Conservation (phyloP, 1,140 invertebrate genomes). For the Theocolax elegans region DNA sequence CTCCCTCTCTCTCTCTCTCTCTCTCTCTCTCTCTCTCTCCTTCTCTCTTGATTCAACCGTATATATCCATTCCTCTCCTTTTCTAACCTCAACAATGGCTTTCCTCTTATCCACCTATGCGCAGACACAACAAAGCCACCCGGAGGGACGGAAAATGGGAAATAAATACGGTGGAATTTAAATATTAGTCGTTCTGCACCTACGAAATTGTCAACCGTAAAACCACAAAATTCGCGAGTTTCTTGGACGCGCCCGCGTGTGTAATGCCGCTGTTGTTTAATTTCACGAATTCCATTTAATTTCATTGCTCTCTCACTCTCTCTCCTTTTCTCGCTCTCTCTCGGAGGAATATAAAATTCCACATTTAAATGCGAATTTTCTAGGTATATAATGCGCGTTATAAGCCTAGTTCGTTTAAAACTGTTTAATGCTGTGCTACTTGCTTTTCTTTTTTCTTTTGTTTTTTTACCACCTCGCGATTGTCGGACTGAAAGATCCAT, state of each 20-base stretch:
- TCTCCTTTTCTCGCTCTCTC: too few relatives aligned
- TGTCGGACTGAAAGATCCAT: too few relatives aligned
- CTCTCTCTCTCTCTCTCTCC: neutral
- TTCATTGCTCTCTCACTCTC: neutral
- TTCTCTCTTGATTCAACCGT: neutral
- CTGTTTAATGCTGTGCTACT: too few relatives aligned
- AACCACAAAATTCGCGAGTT: neutral
- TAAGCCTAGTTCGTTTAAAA: too few relatives aligned
- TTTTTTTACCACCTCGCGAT: too few relatives aligned
- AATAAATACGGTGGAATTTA: constrained; percentile 2
- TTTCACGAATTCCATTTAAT: neutral
- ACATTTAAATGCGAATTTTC: neutral
- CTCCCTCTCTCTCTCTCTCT: neutral
- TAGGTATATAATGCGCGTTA: neutral
- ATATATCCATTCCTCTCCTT: too few relatives aligned
- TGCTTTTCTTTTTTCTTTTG: too few relatives aligned
- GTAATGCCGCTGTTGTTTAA: neutral
- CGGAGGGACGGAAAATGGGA: neutral
- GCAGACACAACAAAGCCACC: neutral
- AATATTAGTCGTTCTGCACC: neutral
- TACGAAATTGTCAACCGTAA: too few relatives aligned
- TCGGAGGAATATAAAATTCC: neutral
- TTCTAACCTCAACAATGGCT: neutral
- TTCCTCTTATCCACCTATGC: neutral
- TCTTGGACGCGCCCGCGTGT: neutral